phyloP scores from a whole-genome alignment of 2,797 vertebrate genomes.

The Lutjanus argentimaculatus region DNA sequence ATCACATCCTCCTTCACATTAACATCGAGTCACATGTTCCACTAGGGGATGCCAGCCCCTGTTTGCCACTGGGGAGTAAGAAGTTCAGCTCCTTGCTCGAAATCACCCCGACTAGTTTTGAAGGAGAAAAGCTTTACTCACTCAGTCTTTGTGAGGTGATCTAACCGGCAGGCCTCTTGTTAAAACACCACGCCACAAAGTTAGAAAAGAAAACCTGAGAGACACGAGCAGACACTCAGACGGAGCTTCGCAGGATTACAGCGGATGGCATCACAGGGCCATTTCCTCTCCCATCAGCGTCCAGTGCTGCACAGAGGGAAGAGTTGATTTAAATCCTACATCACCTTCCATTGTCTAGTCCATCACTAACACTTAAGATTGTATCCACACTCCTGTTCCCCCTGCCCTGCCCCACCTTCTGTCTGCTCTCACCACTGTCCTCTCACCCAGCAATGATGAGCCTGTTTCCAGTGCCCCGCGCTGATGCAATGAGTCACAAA shows the following conservation, averaged over 20 bases:
- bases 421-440: constrained; percentile 51
- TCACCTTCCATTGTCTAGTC: constrained; percentile 80
- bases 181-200: neutral
- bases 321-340: constrained; percentile 80
- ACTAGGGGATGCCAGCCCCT: neutral
- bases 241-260: constrained; percentile 44
- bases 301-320: constrained; percentile 46
- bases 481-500: constrained; percentile 48
- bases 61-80: neutral
- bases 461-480: constrained; percentile 38
- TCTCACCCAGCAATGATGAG: constrained; percentile 67
- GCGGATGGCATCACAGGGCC: constrained; percentile 60
- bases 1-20: neutral
- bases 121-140: neutral
- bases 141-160: constrained; percentile 2
- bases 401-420: constrained; percentile 47
- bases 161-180: neutral
- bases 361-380: constrained; percentile 79
- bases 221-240: constrained; percentile 46
- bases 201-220: constrained; percentile 18
- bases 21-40: neutral
- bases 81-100: neutral
- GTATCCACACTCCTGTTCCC: constrained; percentile 40
- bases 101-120: neutral
- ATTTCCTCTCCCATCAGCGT: constrained; percentile 74